phyloP scores from a whole-genome alignment of 92 coral and sea anemone species.

The Palythoa grandis region DNA sequence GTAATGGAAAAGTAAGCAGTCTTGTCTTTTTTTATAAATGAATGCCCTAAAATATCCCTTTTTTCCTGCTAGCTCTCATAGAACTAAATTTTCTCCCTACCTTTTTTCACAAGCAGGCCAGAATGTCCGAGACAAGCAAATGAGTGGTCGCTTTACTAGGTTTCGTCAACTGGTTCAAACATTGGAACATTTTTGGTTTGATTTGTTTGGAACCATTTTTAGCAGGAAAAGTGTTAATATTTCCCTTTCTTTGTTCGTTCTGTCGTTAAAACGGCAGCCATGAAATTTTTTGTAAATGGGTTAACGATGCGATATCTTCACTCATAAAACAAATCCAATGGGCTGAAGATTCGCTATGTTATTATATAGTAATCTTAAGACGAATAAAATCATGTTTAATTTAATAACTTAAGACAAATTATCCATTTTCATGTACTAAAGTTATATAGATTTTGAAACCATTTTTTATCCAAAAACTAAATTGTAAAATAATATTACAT shows the following conservation, averaged over 20 bases:
- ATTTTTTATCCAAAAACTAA: neutral
- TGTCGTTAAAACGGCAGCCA: neutral
- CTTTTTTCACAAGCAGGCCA: too few species aligned
- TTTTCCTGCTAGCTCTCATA: too few species aligned
- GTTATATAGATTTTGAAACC: neutral
- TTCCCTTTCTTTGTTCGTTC: neutral
- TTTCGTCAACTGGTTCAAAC: too few species aligned
- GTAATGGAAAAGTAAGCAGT: too few species aligned
- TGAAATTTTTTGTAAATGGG: neutral
- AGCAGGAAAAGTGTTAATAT: neutral
- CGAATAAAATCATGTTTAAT: too few species aligned
- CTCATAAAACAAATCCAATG: neutral
- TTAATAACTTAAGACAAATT: neutral
- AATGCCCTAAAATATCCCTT: too few species aligned
- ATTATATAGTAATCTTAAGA: too few species aligned
- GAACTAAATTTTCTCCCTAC: too few species aligned
- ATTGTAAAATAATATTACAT: neutral
- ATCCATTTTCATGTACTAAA: neutral
- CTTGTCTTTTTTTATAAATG: too few species aligned
- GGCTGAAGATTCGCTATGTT: neutral
- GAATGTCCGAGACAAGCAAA: too few species aligned
- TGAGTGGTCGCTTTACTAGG: too few species aligned
- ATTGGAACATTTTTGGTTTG: too few species aligned
- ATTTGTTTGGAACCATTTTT: neutral
- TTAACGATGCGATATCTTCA: neutral